Evolutionary conservation across 2,113 vertebrate genomes (phyloP), one percentile per base, ranked within the genome.

Genomic region (Sinocyclocheilus maitianheensis): DNA sequence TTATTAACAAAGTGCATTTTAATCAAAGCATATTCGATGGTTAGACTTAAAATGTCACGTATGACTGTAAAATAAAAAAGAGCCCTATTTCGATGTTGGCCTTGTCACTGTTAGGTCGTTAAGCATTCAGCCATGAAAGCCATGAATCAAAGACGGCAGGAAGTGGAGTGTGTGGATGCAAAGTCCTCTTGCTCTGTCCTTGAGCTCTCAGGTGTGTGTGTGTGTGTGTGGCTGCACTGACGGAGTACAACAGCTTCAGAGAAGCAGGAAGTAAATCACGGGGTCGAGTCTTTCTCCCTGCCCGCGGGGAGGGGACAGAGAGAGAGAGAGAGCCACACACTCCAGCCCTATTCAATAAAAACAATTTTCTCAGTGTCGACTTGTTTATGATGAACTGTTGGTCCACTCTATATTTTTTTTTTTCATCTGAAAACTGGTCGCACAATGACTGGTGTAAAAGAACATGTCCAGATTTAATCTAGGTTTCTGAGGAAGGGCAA

Each of bases 121-220:
- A 77, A 37, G 85, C 88, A 65, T 85, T 51, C 87, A 86, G 60
- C 67, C 48, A 53, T 85, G 83, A 85, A 53, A 85, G 90, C 88
- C 92, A 91, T 92, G 92, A 90, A 94, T 93, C 90, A 91, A 88
- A 62, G 88, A 85, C 90, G 90, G 88, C 80, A 30, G 72, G 88
- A 90, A 91, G 89, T 93, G 90, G 91, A 89, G 88, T 92, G 86
- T 88, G 81, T 91, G 60, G 69, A 77, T 30, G 24, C 14, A 34
- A 55, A 43, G 69, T 87, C 58, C 48, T 84, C 14, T 81, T 37
- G 62, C 51, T 88, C 87, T 89, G 90, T 86, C 90, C 88, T 89
- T 76, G 86, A 87, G 89, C 87, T 75, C 87, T 74, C 65, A 81
- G 69, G 46, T 48, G 46, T 48, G 46, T 48, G 74, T 84, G 88